Conservation (phyloP, 2,888 invertebrate genomes). For the Drymonia ruficornis region DNA sequence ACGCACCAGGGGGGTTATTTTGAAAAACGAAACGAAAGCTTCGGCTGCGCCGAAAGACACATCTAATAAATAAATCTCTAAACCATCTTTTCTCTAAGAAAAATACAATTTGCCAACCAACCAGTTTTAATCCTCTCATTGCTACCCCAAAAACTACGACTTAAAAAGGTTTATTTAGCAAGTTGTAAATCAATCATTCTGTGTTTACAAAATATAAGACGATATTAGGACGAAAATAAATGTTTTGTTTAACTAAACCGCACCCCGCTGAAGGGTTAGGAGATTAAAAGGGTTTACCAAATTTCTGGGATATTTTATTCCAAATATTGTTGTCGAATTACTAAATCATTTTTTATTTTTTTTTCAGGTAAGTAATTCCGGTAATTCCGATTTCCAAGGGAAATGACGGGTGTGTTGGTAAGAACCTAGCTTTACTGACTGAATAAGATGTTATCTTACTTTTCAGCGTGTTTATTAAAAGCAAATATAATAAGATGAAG, state of each 20-base stretch:
- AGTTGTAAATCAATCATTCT: constrained; percentile 44
- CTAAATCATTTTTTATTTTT: constrained; percentile 19
- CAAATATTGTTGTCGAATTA: constrained; percentile 9
- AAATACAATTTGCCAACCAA: not conserved
- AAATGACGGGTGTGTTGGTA: not conserved
- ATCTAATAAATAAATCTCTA: not conserved
- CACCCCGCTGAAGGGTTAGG: constrained; percentile 33
- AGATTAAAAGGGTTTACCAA: constrained; percentile 29
- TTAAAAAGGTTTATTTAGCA: constrained; percentile 25
- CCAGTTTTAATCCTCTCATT: constrained; percentile 48
- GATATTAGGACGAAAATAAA: constrained; percentile 27
- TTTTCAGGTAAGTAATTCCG: constrained; percentile 47
- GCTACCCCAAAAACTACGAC: constrained; percentile 40
- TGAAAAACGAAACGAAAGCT: no score
- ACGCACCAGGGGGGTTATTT: no score
- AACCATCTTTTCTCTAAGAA: not conserved
- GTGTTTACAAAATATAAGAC: constrained; percentile 21
- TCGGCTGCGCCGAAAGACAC: no score
- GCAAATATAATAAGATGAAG: not conserved
- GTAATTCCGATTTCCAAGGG: not conserved
- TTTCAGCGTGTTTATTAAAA: not conserved
- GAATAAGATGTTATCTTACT: no score
- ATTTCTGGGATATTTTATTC: constrained; percentile 17
- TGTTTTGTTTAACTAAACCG: constrained; percentile 35
- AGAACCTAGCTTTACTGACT: not conserved